Evolutionary conservation across 2,113 vertebrate genomes (phyloP), one percentile per base, ranked within the genome.

Genomic region (Alligator mississippiensis): DNA sequence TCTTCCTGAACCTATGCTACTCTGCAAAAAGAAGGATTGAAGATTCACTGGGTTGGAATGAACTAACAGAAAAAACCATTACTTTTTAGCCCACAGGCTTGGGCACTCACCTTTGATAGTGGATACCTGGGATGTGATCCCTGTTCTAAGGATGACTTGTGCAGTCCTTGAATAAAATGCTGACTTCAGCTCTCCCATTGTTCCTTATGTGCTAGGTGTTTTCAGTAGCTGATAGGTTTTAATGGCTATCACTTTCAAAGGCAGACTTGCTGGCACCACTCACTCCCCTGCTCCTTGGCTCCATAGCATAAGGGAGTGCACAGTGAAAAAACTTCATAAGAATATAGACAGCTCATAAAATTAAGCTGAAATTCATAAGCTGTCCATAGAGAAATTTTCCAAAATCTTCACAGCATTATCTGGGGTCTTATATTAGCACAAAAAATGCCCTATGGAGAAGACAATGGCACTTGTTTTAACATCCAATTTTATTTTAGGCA

Each of bases 401-500:
- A 60, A 63, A 55, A 80, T 21, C 79, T 80, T 62, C 60, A 80
- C 11, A 60, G 47, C 9, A 15, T 70, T 47, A 82, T 87, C 14
- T 60, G 81, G n/a, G 28, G 77, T 47, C 95, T 64, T 81, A 72
- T 81, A 88, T 89, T 5, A 88, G 34, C 63, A 70, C 77, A 93
- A 77, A 24, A 80, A 66, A 79, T 92, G 83, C 90, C 58, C 25
- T 4, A 2, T 68, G 62, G 76, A 80, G 81, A 61, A 84, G 66
- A 54, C 68, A 47, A 34, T 87, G 38, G 84, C 17, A 55, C 83
- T 89, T 95, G 60, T 84, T 95, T 96, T 94, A 85, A 94, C 38
- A 85, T 19, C n/a, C 90, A 2, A 81, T 87, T 93, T 93, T 96
- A 80, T 94, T 92, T 87, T 87, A 95, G 92, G 47, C 86, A 94